Percentiles rank a stretch among this genome's conserved stretches.
phyloP scores from a whole-genome alignment of 2,113 vertebrate genomes.

The Candoia aspera region DNA sequence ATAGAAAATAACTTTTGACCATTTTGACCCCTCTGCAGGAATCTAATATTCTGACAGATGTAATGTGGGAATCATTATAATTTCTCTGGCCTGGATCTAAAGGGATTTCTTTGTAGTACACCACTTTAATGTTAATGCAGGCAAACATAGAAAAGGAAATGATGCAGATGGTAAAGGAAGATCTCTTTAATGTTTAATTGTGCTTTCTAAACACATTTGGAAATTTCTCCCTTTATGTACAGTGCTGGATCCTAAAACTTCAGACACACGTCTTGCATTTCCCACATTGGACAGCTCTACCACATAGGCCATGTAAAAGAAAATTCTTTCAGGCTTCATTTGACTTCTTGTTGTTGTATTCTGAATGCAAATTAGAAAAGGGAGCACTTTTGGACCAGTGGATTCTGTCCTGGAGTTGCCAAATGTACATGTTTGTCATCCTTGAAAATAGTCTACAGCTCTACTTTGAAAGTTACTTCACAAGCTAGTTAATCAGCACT shows the following conservation, averaged over 20 bases:
- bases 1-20: neutral
- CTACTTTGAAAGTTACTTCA: constrained; percentile 17
- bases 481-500: constrained; percentile 8
- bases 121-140: constrained; percentile 9
- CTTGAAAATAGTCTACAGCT: neutral
- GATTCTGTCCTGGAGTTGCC: neutral
- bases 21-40: neutral
- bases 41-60: constrained; percentile 20
- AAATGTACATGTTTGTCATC: neutral
- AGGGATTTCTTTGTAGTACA: constrained; percentile 14
- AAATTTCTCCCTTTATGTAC: constrained; percentile 6
- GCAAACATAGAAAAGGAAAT: neutral
- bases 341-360: neutral
- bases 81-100: neutral
- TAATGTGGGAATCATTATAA: neutral
- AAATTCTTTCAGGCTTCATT: neutral
- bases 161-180: accelerated
- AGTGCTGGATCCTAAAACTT: neutral
- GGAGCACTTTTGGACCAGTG: neutral
- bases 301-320: neutral
- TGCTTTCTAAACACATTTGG: neutral
- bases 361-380: neutral
- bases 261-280: neutral
- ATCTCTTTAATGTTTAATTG: neutral
- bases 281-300: neutral